Conservation (phyloP, 2,888 invertebrate species). For the Therioaphis trifolii region DNA sequence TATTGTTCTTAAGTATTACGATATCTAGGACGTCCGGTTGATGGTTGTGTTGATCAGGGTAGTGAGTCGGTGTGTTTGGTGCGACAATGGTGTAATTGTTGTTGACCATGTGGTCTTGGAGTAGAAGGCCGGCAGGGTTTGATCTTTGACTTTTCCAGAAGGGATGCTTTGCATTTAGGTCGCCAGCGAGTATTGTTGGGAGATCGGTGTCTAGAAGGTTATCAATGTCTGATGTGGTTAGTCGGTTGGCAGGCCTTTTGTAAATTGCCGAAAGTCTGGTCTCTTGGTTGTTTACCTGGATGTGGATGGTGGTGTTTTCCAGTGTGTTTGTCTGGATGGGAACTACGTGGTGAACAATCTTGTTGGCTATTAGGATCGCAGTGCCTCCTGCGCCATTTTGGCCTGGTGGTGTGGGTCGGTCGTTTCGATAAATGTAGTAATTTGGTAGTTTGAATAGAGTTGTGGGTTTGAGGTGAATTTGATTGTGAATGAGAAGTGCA, state of each 20-base stretch:
- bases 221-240: background rate
- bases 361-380: background rate
- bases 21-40: no score
- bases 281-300: background rate
- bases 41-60: no score
- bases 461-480: background rate
- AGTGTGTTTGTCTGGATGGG: background rate
- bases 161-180: background rate
- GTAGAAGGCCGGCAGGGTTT: no score
- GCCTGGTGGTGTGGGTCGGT: background rate
- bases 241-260: background rate
- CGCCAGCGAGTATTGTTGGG: slow-evolving; percentile 1
- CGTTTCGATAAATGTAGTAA: background rate
- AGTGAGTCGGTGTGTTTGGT: no score
- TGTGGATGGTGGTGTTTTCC: background rate
- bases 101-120: no score
- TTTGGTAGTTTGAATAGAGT: background rate
- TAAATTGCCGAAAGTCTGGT: background rate
- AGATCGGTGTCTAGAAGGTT: background rate
- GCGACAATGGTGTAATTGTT: no score
- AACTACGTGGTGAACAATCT: background rate
- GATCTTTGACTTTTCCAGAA: no score
- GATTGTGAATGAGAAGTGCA: no score
- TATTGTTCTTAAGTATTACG: no score
- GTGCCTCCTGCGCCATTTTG: background rate